Evolutionary conservation across 2,113 vertebrate species (phyloP), one percentile per base, ranked within the genome.

Genomic region (Tenrec ecaudatus): DNA sequence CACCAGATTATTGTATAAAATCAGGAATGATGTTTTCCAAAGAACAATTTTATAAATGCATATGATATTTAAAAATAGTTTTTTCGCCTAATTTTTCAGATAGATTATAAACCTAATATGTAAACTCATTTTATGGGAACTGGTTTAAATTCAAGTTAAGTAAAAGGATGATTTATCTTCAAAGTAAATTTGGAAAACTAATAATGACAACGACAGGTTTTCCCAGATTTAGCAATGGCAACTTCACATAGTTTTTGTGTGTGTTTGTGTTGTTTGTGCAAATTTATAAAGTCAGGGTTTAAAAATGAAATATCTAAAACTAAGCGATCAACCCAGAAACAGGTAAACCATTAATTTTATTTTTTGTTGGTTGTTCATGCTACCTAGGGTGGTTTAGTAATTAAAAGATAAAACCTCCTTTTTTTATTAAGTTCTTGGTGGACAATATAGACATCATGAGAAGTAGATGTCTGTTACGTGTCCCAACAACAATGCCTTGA

Each of bases 381-480:
- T 78, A 78, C 79, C 36, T 73, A 62, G 20, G 20, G 8, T 53
- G 15, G 53, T 78, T 76, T 53, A 22, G 71, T 25, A 27, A 79
- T 57, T 82, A 62, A 91, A 91, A 91, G 14, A 66, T 68, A 75
- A 94, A 76, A 66, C 8, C 57, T 9, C 73, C 22, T 66, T 53
- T 5, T 14, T 53, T 53, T 53, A 53, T 53, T 53, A 53, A 53
- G 47, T 53, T 53, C 47, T 47, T 43, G 8, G 31, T 33, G 20
- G 16, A 76, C 40, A 82, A 94, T 77, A 40, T 12, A 68, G 53
- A 79, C 71, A 84, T 40, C n/a, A 84, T 25, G n/a, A 84, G 19
- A 23, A 81, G 25, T 84, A 66, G 25, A 77, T 57, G n/a, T 40
- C 38, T 66, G 22, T n/a, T 71, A 4, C 38, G 47, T 83, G 17